phyloP scores from a whole-genome alignment of 2,888 invertebrate species.

The Amphimallon solstitiale region DNA sequence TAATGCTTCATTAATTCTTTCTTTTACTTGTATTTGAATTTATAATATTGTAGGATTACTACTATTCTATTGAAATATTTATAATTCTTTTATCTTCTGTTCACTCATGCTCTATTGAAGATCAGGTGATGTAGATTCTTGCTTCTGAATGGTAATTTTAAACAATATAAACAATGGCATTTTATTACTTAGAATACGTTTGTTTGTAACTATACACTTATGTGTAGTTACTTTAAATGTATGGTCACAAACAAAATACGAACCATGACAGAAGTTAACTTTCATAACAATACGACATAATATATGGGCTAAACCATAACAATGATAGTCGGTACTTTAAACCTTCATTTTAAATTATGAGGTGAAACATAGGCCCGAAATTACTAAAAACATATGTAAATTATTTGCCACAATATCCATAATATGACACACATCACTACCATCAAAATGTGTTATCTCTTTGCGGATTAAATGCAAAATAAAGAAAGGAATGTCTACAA shows the following conservation, averaged over 20 bases:
- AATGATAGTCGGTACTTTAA: not conserved
- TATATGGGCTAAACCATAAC: not conserved
- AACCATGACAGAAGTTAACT: not conserved
- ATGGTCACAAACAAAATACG: not conserved
- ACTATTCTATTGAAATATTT: not conserved
- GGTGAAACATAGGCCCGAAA: slow-evolving; percentile 1
- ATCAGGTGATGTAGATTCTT: not conserved
- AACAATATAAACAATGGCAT: not conserved
- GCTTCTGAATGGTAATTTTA: not conserved
- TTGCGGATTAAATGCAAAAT: not conserved
- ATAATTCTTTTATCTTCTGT: not conserved
- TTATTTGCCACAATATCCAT: not conserved
- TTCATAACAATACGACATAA: not conserved
- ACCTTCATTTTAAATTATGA: slow-evolving; percentile 2
- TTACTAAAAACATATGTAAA: slow-evolving; percentile 19
- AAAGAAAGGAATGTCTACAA: not conserved
- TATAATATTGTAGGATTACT: too few species aligned
- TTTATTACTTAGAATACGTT: not conserved
- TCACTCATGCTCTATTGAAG: not conserved
- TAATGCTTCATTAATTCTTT: too few species aligned
- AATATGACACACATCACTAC: not conserved
- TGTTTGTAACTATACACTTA: not conserved
- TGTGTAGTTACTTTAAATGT: not conserved
- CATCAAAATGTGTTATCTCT: not conserved
- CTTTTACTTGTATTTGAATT: too few species aligned